These are phyloP conservation scores for Calidris pugnax DNA, from an alignment of 2,113 vertebrate species.

Conservation along the genomic window DNA sequence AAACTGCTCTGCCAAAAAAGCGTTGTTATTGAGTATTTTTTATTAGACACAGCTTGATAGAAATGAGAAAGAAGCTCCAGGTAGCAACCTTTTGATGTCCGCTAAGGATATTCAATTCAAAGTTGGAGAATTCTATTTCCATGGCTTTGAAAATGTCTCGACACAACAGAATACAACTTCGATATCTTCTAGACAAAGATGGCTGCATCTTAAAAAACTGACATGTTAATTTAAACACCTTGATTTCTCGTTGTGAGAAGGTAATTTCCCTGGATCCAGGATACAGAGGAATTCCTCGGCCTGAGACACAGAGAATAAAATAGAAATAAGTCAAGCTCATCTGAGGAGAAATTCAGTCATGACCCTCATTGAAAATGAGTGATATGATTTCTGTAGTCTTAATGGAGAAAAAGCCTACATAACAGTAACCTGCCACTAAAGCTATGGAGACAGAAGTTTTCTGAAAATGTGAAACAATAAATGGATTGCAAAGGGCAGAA, in stretches of 20 bases:
- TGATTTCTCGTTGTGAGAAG: neutral
- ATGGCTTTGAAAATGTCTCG: neutral
- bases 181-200: neutral
- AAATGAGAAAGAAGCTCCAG: neutral
- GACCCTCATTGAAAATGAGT: neutral
- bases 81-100: neutral
- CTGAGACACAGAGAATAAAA: neutral
- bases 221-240: neutral
- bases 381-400: neutral
- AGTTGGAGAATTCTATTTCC: neutral
- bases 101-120: no score
- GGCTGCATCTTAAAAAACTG: neutral
- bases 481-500: neutral
- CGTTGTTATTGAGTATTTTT: neutral
- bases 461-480: neutral
- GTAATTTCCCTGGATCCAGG: neutral
- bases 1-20: neutral
- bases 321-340: neutral
- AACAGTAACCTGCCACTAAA: neutral
- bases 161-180: neutral
- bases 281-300: neutral
- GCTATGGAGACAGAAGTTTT: neutral
- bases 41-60: neutral
- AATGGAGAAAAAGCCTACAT: neutral
- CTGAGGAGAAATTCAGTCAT: neutral